phyloP scores from a whole-genome alignment of 2,113 vertebrate species.

The Strix aluco region DNA sequence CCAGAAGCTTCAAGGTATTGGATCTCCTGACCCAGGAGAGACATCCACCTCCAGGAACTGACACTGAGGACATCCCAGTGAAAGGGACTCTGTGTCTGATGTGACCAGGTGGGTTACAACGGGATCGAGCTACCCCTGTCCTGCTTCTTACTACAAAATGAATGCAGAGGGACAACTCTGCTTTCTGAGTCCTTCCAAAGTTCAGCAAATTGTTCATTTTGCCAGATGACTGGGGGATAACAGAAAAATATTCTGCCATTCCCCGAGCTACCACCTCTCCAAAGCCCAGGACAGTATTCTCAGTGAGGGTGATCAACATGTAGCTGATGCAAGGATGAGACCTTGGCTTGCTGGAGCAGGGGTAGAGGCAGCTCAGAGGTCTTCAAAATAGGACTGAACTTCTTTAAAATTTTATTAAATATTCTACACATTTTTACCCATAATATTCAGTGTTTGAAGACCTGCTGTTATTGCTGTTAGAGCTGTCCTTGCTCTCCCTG shows the following conservation, averaged over 20 bases:
- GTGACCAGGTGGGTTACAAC: background rate
- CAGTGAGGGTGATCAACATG: background rate
- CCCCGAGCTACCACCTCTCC: background rate
- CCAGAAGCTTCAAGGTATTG: background rate
- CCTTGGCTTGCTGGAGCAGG: background rate
- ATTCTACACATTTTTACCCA: background rate
- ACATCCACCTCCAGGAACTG: background rate
- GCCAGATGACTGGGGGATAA: background rate
- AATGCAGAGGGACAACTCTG: background rate
- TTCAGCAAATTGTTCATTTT: background rate
- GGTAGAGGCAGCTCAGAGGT: background rate
- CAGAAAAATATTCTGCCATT: background rate
- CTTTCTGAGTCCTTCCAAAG: background rate
- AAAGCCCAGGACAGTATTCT: background rate
- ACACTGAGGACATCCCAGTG: background rate
- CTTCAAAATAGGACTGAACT: background rate
- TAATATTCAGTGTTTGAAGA: slow-evolving; percentile 6
- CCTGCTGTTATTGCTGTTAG: background rate
- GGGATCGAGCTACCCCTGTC: background rate
- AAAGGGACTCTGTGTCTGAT: background rate
- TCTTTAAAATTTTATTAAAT: slow-evolving; percentile 19
- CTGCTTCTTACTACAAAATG: background rate
- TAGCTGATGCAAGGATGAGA: background rate
- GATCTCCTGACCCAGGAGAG: background rate
- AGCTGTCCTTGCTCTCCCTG: background rate